Evolutionary conservation across 2,888 invertebrate species (phyloP).

Genomic region (Brachylomia viminalis): DNA sequence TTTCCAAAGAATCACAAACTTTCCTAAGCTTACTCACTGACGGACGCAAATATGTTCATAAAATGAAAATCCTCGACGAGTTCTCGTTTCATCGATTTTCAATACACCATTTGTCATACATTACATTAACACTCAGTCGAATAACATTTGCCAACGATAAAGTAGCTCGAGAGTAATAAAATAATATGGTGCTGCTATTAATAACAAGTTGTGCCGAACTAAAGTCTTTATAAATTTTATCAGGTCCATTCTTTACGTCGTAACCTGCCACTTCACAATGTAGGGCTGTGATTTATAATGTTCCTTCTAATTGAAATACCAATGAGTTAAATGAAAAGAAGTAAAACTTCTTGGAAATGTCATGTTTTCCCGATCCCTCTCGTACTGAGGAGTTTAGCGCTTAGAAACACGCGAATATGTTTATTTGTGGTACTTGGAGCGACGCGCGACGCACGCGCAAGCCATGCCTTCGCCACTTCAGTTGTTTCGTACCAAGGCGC

Average conservation of each 20-base stretch:
- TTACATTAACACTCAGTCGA: constrained; percentile 64
- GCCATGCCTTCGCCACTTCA: constrained; percentile 82
- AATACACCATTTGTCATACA: constrained; percentile 62
- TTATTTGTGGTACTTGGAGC: constrained; percentile 87
- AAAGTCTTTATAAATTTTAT: constrained; percentile 65
- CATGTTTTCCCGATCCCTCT: constrained; percentile 55
- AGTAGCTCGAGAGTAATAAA: constrained; percentile 63
- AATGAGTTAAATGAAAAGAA: constrained; percentile 9
- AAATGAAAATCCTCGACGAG: constrained; percentile 28
- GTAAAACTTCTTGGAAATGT: constrained; percentile 33
- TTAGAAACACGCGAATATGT: constrained; percentile 81
- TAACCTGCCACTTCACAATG: constrained; percentile 57
- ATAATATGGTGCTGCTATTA: constrained; percentile 62
- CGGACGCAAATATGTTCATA: constrained; percentile 20
- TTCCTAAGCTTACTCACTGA: not conserved
- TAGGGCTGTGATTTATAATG: constrained; percentile 44
- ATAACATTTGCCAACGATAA: constrained; percentile 65
- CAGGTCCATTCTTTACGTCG: constrained; percentile 59
- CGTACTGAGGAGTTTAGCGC: constrained; percentile 68
- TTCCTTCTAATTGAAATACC: constrained; percentile 28
- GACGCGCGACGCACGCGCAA: constrained; percentile 84
- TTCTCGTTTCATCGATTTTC: constrained; percentile 53
- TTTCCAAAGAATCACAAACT: constrained; percentile 19
- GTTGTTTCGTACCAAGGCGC: constrained; percentile 80
- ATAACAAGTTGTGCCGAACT: constrained; percentile 64